These are phyloP conservation scores for Hylia prasina DNA, from an alignment of 2,113 vertebrate species.

Conservation along the genomic window DNA sequence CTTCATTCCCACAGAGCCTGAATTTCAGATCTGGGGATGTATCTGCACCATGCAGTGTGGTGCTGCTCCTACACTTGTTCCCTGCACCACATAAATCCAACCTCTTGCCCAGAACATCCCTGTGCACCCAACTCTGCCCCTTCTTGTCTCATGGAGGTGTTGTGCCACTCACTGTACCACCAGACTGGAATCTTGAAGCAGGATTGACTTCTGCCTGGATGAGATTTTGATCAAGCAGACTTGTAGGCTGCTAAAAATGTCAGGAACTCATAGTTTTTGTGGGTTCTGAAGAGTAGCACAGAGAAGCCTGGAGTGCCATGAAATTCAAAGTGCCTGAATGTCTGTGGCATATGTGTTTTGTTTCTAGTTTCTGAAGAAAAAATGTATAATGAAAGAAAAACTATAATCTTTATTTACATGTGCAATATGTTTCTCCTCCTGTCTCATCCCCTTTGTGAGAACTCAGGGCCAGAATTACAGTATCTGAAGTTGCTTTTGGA, in stretches of 20 bases:
- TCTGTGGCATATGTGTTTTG: not conserved
- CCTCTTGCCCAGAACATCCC: not conserved
- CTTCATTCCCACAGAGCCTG: not conserved
- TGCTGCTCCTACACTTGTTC: not conserved
- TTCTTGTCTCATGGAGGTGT: rapidly evolving
- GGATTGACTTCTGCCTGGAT: not conserved
- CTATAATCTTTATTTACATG: not conserved
- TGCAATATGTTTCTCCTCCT: not conserved
- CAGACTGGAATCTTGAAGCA: not conserved
- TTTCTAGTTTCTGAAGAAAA: not conserved
- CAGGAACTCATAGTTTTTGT: not conserved
- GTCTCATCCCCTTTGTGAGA: conserved; percentile 29
- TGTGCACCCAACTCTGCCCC: not conserved
- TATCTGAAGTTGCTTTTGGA: conserved; percentile 50
- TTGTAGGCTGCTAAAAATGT: not conserved
- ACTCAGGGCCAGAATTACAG: conserved; percentile 18
- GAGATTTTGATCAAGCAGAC: not conserved
- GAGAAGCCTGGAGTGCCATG: not conserved
- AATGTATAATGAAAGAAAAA: not conserved
- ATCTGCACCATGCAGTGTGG: not conserved
- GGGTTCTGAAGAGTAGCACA: not conserved
- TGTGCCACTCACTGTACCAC: not conserved
- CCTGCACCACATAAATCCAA: not conserved
- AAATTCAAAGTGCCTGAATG: not conserved
- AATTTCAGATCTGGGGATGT: not conserved